phyloP scores from a whole-genome alignment of 2,797 vertebrate species.

The Anas acuta region DNA sequence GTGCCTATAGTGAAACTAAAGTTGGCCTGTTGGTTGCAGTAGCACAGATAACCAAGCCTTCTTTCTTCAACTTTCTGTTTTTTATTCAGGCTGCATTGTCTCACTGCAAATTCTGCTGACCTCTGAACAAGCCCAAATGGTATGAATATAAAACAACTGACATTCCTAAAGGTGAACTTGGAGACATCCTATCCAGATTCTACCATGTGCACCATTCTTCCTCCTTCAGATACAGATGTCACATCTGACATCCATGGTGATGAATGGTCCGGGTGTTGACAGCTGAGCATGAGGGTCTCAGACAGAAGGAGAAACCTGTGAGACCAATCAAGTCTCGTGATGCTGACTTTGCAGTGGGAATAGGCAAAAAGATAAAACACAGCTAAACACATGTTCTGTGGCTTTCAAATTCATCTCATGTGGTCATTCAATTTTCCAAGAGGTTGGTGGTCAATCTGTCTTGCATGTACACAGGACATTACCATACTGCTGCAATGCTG shows the following conservation, averaged over 20 bases:
- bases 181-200: slow-evolving; percentile 29
- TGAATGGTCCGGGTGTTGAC: slow-evolving; percentile 39
- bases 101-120: slow-evolving; percentile 13
- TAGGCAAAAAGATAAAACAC: background rate
- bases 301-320: background rate
- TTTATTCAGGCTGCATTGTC: slow-evolving; percentile 49
- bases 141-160: background rate
- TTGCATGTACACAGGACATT: background rate
- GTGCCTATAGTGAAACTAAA: background rate
- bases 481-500: background rate
- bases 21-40: rapidly evolving
- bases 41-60: background rate
- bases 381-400: background rate
- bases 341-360: background rate
- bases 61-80: slow-evolving; percentile 33
- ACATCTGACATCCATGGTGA: background rate
- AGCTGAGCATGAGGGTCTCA: slow-evolving; percentile 53
- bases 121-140: slow-evolving; percentile 44
- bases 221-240: background rate
- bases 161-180: slow-evolving; percentile 54
- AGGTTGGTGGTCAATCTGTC: background rate
- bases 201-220: background rate
- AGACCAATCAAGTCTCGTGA: background rate
- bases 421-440: background rate
- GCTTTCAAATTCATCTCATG: background rate